phyloP scores from a whole-genome alignment of 2,888 invertebrate genomes.

The Drosophila nr. medialis region DNA sequence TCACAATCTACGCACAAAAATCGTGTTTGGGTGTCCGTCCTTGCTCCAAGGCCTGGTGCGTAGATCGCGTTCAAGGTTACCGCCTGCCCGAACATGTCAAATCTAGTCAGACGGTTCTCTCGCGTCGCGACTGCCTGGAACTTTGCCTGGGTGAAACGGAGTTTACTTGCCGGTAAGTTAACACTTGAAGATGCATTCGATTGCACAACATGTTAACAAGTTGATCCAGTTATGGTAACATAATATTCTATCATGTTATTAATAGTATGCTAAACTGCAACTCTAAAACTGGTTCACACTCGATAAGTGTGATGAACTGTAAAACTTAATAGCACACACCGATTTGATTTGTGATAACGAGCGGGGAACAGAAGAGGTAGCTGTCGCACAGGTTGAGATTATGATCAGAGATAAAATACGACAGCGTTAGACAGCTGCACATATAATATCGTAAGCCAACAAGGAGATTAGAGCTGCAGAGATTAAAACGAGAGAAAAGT shows the following conservation, averaged over 20 bases:
- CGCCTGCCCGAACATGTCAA: constrained; percentile 92
- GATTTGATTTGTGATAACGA: constrained; percentile 15
- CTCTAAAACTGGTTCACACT: constrained; percentile 29
- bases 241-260: constrained; percentile 15
- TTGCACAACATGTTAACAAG: constrained; percentile 38
- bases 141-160: constrained; percentile 95
- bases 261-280: constrained; percentile 20
- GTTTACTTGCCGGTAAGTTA: constrained; percentile 95
- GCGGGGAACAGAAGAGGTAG: background rate
- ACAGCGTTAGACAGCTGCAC: background rate
- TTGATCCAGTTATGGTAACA: constrained; percentile 39
- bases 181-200: constrained; percentile 6
- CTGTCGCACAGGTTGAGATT: constrained; percentile 11
- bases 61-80: constrained; percentile 96
- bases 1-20: constrained; percentile 98
- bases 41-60: constrained; percentile 97
- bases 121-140: constrained; percentile 95
- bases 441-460: background rate
- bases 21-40: constrained; percentile 95
- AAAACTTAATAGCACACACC: constrained; percentile 4
- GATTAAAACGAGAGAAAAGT: background rate
- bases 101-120: constrained; percentile 91
- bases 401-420: background rate
- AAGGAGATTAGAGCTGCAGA: background rate
- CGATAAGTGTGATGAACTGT: constrained; percentile 24